Percentiles rank a stretch among this genome's conserved stretches.
phyloP scores from a whole-genome alignment of 2,113 vertebrate genomes.

The Tachysurus vachellii region DNA sequence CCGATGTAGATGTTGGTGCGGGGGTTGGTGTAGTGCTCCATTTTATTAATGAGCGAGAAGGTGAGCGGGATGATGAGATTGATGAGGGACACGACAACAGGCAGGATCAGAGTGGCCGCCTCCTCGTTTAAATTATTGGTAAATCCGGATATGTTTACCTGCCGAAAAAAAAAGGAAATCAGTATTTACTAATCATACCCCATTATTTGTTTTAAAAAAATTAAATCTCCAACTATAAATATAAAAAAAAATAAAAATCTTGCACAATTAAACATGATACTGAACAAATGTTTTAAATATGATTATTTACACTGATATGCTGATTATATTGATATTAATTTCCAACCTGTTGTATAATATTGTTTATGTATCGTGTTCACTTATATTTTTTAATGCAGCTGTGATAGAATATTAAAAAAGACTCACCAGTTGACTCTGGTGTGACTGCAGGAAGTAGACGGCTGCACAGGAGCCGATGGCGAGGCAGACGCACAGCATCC shows the following conservation, averaged over 20 bases:
- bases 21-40: slow-evolving; percentile 83
- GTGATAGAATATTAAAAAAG: background rate
- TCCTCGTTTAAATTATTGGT: slow-evolving; percentile 63
- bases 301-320: background rate
- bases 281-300: background rate
- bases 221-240: no score
- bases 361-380: no score
- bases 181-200: background rate
- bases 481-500: slow-evolving; percentile 76
- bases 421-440: slow-evolving; percentile 65
- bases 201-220: background rate
- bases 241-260: no score
- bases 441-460: slow-evolving; percentile 77
- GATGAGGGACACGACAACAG: slow-evolving; percentile 81
- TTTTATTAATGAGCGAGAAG: slow-evolving; percentile 81
- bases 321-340: background rate
- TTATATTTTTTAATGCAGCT: background rate
- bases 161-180: slow-evolving; percentile 25
- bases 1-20: slow-evolving; percentile 78
- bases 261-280: background rate
- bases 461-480: slow-evolving; percentile 74
- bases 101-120: slow-evolving; percentile 80
- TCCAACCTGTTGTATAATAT: background rate
- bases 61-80: slow-evolving; percentile 83
- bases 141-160: background rate